Evolutionary conservation across 2,797 vertebrate genomes (phyloP), one percentile per base, ranked within the genome.

Genomic region (Halcyon badia): DNA sequence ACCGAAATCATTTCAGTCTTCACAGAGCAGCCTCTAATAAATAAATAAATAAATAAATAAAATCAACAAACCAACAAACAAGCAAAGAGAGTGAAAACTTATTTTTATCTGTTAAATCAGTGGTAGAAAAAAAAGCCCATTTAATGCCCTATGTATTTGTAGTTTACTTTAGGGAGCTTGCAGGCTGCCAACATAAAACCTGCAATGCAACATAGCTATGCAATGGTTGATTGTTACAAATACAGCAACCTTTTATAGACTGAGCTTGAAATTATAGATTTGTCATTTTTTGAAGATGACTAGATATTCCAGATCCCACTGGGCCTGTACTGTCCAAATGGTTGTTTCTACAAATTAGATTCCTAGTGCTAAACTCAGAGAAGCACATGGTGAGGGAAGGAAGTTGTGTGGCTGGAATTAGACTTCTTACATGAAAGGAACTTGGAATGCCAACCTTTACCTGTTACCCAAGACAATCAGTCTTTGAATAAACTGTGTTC

Each of bases 401-500:
- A 80, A 85, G 19, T 6, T 4, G 49, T 13, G 62, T n/a, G 61
- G 14, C 25, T 90, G 51, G 41, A 95, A 84, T 81, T 31, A 68
- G 30, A 75, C 6, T 61, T 61, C 33, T 86, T 81, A 28, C 13
- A n/a, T 70, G 56, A 73, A 68, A 65, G 30, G 11, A 81, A 83
- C 24, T 62, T 73, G 17, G 15, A 90, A 83, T 80, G 30, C 62
- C 57, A 95, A 52, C n/a, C 20, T 51, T 42, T 71, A 9, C 39
- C 52, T 89, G 20, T 54, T 96, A 94, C 24, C 79, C 35, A 65
- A 86, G 35, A 76, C 21, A 72, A 60, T 56, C 62, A 46, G 42
- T 69, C 83, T 96, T 80, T 94, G n/a, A 89, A 96, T 91, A 94
- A 93, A 78, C 26, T 77, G 17, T 76, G 41, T 61, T 91, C 70